Evolutionary conservation across 1,140 invertebrate genomes (phyloP).

Genomic region (Bombus superbus): DNA sequence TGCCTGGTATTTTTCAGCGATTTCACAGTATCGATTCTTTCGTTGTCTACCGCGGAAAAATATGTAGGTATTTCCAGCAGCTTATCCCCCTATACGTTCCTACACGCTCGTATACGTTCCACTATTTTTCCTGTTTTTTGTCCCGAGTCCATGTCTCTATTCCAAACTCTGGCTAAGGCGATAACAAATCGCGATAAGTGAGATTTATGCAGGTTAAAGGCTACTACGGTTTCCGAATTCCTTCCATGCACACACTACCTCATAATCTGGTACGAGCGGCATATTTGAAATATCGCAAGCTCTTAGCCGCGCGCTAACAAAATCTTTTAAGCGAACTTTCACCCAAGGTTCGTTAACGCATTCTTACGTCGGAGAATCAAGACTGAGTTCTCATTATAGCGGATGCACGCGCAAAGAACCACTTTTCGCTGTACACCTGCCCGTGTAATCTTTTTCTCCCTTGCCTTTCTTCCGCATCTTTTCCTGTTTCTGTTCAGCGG

Average conservation of each 20-base stretch:
- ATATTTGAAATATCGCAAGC: background rate
- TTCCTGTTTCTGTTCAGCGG: background rate
- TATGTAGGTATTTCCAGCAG: background rate
- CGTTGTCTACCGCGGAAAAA: background rate
- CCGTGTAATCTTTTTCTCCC: slow-evolving; percentile 37
- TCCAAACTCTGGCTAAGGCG: background rate
- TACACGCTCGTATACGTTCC: background rate
- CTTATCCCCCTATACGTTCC: background rate
- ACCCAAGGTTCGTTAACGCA: slow-evolving; percentile 49
- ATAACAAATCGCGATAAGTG: background rate
- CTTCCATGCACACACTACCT: too few relatives aligned
- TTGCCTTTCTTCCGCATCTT: slow-evolving; percentile 48
- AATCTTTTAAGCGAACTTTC: background rate
- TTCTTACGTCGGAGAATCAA: slow-evolving; percentile 53
- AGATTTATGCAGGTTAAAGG: background rate
- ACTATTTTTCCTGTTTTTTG: background rate
- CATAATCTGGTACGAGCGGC: too few relatives aligned
- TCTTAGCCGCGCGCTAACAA: background rate
- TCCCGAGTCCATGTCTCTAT: too few relatives aligned
- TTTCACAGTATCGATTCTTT: slow-evolving; percentile 41
- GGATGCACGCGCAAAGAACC: slow-evolving; percentile 62
- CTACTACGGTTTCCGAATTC: background rate
- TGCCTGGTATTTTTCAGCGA: slow-evolving; percentile 55
- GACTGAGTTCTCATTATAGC: slow-evolving; percentile 56
- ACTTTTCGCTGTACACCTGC: slow-evolving; percentile 60